These are phyloP conservation scores for Ophraella communa DNA, from an alignment of 2,888 invertebrate genomes.

Conservation along the genomic window DNA sequence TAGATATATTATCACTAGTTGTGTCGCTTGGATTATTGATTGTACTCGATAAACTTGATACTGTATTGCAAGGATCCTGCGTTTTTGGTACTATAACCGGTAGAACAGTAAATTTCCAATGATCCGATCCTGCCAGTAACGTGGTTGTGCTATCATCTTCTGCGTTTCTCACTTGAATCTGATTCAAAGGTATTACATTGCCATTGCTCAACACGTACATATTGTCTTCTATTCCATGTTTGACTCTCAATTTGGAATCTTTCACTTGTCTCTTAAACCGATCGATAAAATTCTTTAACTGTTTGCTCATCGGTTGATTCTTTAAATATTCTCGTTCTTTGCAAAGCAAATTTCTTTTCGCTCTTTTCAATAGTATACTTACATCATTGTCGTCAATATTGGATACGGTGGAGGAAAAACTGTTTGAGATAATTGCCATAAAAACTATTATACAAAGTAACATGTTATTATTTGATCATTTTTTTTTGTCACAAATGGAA, in stretches of 20 bases:
- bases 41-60: no score
- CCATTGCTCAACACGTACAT: slow-evolving; percentile 44
- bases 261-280: slow-evolving; percentile 17
- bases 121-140: neutral
- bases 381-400: neutral
- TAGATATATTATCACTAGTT: neutral
- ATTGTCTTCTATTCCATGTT: slow-evolving; percentile 20
- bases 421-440: no score
- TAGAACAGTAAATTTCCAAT: neutral
- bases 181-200: slow-evolving; percentile 40
- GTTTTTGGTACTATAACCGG: neutral
- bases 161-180: slow-evolving; percentile 32
- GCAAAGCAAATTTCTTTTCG: slow-evolving; percentile 26
- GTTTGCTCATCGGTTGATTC: slow-evolving; percentile 29
- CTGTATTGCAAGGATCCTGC: neutral
- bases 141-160: slow-evolving; percentile 17
- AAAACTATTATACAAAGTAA: no score
- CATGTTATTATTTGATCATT: no score
- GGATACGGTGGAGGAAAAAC: no score
- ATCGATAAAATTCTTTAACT: slow-evolving; percentile 30
- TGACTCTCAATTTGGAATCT: neutral
- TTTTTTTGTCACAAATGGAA: no score
- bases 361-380: slow-evolving; percentile 13
- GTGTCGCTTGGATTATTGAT: neutral
- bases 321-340: slow-evolving; percentile 32